Base-by-base conservation (phyloP, 2,113 vertebrate species). In the Symphodus melops region DNA sequence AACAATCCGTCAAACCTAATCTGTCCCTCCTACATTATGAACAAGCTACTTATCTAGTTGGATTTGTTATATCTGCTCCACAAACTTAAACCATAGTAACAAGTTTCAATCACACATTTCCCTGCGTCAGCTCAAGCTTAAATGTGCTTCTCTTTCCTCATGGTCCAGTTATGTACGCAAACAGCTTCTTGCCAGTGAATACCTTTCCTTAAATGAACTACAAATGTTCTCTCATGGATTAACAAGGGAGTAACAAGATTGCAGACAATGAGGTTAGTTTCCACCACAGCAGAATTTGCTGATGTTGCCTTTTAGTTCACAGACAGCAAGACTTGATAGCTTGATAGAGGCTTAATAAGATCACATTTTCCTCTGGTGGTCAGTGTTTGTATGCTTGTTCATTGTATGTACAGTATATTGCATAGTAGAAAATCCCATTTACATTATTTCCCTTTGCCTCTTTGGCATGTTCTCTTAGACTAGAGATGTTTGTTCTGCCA, bases 131-230 rank as follows among this genome's bases (percentile, higher is more conserved):
- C 72, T n/a, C 2, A 1, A 44, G 64, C 67, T 69, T 81, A n/a
- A 78, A 82, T 64, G 63, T 14, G 37, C 46, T 67, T 69, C 56
- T 33, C 72, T 62, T 71, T 46, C 49, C 53, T 68, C 20, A 4
- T 4, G 17, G 49, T 63, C 57, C 61, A 53, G 36, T 71, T 67
- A 71, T 19, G 37, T 16, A 55, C 62, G 60, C 56, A 14, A 41
- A 64, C 59, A 5, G n/a, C 54, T 72, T 51, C 28, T 51, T 77
- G 70, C 75, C 75, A 77, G 68, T 23, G 58, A 82, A 83, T 81
- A 75, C 83, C 75, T 88, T 86, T 83, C 86, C 83, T 84, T 86
- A 83, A 89, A 92, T 73, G 59, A 87, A 84, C 82, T 78, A 61
- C 81, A 79, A 84, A 84, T 67, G 72, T 65, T 83, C 63, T 59